A percentile compares a stretch with the other conserved stretches of the same genome.
Evolutionary conservation across 2,797 vertebrate genomes (phyloP).

Genomic region (Sciaenops ocellatus): DNA sequence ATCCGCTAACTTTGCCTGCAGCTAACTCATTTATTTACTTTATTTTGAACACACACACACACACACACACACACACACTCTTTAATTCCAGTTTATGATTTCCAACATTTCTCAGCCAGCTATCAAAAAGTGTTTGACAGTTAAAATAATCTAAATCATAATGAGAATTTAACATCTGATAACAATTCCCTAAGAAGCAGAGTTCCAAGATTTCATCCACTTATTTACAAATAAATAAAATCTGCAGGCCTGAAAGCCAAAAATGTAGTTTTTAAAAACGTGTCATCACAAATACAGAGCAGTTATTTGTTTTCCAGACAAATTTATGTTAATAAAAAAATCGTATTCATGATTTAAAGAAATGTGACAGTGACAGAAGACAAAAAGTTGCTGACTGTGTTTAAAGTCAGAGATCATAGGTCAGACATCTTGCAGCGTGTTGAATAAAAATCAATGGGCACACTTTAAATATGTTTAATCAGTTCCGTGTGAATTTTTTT

Average conservation of each 20-base stretch:
- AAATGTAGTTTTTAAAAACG: not conserved
- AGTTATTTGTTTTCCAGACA: not conserved
- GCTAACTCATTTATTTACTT: not conserved
- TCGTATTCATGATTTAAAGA: not conserved
- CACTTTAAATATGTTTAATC: slow-evolving; percentile 8
- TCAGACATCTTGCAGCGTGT: not conserved
- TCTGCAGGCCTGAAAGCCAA: not conserved
- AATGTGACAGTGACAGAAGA: not conserved
- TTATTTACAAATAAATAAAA: not conserved
- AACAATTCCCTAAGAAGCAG: not conserved
- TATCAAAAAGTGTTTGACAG: not conserved
- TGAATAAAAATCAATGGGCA: slow-evolving; percentile 16
- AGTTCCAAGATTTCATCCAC: not conserved
- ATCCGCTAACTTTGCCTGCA: not conserved
- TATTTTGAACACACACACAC: not conserved
- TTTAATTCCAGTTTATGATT: not conserved
- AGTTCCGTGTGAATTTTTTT: not conserved
- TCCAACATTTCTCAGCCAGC: not conserved
- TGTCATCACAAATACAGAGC: not conserved
- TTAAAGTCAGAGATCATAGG: not conserved
- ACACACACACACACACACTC: not conserved
- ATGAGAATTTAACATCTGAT: not conserved
- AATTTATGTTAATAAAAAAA: not conserved
- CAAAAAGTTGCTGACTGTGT: not conserved
- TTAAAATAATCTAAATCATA: not conserved